Conservation (phyloP, 2,888 invertebrate species). For the Amiota minor region DNA sequence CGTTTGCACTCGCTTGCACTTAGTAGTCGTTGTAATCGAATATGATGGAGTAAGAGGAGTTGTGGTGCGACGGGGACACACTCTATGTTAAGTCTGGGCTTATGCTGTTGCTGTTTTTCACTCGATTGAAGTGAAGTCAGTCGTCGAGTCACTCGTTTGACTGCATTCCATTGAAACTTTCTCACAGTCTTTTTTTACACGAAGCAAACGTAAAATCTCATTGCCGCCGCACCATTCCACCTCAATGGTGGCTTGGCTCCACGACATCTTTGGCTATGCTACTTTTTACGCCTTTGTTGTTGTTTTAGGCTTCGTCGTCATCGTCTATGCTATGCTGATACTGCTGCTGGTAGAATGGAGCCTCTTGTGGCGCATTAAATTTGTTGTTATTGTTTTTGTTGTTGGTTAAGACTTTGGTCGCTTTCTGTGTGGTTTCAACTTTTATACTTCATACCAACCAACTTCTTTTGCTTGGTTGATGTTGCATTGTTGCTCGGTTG, state of each 20-base stretch:
- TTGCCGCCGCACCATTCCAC: neutral
- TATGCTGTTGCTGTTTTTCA: conserved; percentile 40
- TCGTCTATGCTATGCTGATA: conserved; percentile 28
- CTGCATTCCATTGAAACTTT: conserved; percentile 74
- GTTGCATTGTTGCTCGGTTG: neutral
- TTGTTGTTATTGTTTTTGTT: neutral
- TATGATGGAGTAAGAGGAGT: neutral
- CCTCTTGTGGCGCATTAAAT: conserved; percentile 16
- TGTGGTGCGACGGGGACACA: neutral
- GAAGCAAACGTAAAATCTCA: conserved; percentile 4
- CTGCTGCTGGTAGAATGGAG: conserved; percentile 1
- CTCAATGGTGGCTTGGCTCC: conserved; percentile 38
- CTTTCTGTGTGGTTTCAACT: conserved; percentile 15
- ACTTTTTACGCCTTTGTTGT: neutral
- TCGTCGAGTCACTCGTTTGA: conserved; percentile 63
- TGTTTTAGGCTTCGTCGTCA: neutral
- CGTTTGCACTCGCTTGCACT: conserved; percentile 38
- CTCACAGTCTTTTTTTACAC: conserved; percentile 65
- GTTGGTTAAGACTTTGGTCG: conserved; percentile 9
- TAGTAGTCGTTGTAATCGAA: neutral
- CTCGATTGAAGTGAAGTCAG: conserved; percentile 38
- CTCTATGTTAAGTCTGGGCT: conserved; percentile 35
- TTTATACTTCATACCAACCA: neutral
- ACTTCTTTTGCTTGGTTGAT: neutral
- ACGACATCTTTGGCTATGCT: neutral